These are phyloP conservation scores for Agonopterix subpropinquella DNA, from an alignment of 2,888 invertebrate species.

Conservation along the genomic window DNA sequence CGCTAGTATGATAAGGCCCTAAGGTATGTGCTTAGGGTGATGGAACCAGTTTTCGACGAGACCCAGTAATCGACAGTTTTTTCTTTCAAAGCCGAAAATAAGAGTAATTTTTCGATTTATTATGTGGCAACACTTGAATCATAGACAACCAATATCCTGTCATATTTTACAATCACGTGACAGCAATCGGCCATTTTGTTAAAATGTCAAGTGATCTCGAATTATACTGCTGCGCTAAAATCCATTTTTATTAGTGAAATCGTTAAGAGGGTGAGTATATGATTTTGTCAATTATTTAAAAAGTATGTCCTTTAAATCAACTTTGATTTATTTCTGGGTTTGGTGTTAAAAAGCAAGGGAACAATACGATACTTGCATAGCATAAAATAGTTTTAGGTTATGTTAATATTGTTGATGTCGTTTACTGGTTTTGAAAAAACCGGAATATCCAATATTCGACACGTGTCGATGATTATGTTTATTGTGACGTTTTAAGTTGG, in stretches of 20 bases:
- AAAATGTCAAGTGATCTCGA: not conserved
- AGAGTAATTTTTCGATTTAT: not conserved
- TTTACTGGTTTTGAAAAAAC: not conserved
- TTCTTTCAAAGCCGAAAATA: not conserved
- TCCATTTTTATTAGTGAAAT: not conserved
- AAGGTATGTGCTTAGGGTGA: too few species aligned
- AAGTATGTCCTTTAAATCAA: not conserved
- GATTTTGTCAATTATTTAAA: not conserved
- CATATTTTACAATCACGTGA: not conserved
- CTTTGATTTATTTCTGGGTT: not conserved
- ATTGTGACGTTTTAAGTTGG: not conserved
- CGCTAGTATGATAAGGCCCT: too few species aligned
- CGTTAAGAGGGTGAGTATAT: not conserved
- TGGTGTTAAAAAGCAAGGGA: too few species aligned
- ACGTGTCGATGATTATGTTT: not conserved
- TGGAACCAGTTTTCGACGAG: not conserved
- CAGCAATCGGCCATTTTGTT: not conserved
- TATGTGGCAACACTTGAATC: not conserved
- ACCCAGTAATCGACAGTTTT: not conserved
- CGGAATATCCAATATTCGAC: not conserved
- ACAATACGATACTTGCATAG: too few species aligned
- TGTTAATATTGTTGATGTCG: not conserved
- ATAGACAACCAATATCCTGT: not conserved
- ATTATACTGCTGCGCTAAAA: not conserved
- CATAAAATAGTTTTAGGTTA: too few species aligned